Evolutionary conservation across 2,113 vertebrate species (phyloP).

Genomic region (Pionites leucogaster): DNA sequence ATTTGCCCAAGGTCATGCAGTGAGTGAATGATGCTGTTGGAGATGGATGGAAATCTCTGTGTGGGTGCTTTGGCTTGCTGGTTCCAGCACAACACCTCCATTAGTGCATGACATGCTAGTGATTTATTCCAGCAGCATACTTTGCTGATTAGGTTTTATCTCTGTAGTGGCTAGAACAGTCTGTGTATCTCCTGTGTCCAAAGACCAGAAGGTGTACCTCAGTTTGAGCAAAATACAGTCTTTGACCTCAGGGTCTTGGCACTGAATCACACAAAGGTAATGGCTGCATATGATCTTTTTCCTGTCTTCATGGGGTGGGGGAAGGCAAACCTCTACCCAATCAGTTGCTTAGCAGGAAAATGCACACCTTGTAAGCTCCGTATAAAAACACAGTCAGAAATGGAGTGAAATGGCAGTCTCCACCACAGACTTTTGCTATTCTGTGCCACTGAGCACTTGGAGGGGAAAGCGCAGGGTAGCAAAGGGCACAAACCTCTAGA

Average conservation of each 20-base stretch:
- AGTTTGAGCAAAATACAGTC: neutral
- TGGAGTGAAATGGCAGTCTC: neutral
- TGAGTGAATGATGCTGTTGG: neutral
- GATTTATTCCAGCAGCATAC: neutral
- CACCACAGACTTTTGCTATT: neutral
- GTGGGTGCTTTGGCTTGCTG: neutral
- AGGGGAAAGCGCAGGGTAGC: neutral
- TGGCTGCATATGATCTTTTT: neutral
- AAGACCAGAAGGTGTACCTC: neutral
- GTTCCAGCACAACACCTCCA: neutral
- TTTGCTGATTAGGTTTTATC: slow-evolving; percentile 44
- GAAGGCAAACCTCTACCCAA: neutral
- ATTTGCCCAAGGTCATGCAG: neutral
- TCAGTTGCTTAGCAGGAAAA: neutral
- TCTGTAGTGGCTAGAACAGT: neutral
- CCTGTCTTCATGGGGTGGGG: neutral
- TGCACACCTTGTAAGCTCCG: neutral
- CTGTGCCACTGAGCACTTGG: rapidly evolving
- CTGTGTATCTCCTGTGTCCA: neutral
- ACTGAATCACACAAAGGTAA: neutral
- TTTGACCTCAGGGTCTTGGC: neutral
- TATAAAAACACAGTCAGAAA: neutral
- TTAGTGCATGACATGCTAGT: neutral
- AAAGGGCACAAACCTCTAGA: neutral
- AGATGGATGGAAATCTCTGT: neutral